Evolutionary conservation across 1,140 invertebrate genomes (phyloP).

Genomic region (Xylocopa sonorina): DNA sequence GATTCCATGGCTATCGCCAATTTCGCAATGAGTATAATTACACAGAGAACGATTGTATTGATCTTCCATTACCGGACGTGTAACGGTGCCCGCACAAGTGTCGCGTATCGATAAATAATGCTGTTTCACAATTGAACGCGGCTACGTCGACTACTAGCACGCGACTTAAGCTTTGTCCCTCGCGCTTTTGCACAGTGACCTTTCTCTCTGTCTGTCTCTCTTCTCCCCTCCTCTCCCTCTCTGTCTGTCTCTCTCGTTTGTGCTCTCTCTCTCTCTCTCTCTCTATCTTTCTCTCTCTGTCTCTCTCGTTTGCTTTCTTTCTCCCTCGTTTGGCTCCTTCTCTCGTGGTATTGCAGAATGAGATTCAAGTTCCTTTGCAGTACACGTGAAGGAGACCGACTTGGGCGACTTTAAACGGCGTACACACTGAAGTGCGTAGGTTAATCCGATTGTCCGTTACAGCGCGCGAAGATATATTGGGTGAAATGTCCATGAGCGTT

Average conservation of each 20-base stretch:
- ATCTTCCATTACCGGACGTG: conserved; percentile 20
- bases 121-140: conserved; percentile 23
- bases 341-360: neutral
- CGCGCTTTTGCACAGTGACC: neutral
- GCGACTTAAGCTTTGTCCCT: neutral
- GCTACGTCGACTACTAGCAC: neutral
- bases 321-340: too few relatives aligned
- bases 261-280: too few relatives aligned
- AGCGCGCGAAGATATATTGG: conserved; percentile 28
- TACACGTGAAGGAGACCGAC: conserved; percentile 11
- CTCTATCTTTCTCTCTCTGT: too few relatives aligned
- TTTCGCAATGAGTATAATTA: conserved; percentile 44
- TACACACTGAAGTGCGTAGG: conserved; percentile 60
- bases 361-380: neutral
- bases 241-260: too few relatives aligned
- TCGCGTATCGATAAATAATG: conserved; percentile 34
- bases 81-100: neutral
- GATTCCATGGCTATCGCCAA: neutral
- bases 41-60: conserved; percentile 17
- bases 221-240: too few relatives aligned
- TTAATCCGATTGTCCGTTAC: conserved; percentile 61
- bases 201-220: too few relatives aligned
- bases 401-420: conserved; percentile 11
- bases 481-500: conserved; percentile 9
- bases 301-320: too few relatives aligned